These are phyloP conservation scores for Lypha dubia DNA, from an alignment of 2,888 invertebrate species.

Conservation along the genomic window DNA sequence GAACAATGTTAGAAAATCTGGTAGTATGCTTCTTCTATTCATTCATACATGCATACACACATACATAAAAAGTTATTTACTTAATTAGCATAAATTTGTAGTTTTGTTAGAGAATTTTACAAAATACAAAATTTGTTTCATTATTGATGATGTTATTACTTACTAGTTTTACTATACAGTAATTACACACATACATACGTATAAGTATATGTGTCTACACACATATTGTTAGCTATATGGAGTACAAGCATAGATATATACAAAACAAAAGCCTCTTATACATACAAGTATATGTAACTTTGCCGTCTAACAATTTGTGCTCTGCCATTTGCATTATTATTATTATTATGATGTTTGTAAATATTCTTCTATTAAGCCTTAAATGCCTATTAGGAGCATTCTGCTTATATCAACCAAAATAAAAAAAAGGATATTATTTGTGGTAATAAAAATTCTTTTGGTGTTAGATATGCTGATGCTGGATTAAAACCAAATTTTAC, in stretches of 20 bases:
- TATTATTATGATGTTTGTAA: not conserved
- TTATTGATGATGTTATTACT: constrained; percentile 58
- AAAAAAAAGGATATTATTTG: not conserved
- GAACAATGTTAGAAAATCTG: constrained; percentile 1
- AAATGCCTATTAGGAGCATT: not conserved
- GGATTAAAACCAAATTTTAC: too few species aligned
- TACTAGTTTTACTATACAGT: not conserved
- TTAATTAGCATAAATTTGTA: constrained; percentile 70
- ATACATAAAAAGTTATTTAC: constrained; percentile 66
- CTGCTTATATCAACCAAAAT: not conserved
- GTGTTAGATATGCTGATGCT: too few species aligned
- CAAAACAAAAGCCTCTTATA: too few species aligned
- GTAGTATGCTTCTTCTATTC: constrained; percentile 4
- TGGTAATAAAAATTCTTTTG: not conserved
- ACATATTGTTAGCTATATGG: too few species aligned
- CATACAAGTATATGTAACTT: not conserved
- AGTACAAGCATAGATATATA: too few species aligned
- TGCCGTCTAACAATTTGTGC: not conserved
- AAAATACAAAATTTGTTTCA: constrained; percentile 52
- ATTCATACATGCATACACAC: too few species aligned
- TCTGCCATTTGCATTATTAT: not conserved
- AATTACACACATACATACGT: not conserved
- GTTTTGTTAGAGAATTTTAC: constrained; percentile 60
- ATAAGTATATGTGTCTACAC: too few species aligned
- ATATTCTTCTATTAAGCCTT: not conserved